These are phyloP conservation scores for Serrognathus titanus DNA, from an alignment of 2,888 invertebrate genomes.

Conservation along the genomic window DNA sequence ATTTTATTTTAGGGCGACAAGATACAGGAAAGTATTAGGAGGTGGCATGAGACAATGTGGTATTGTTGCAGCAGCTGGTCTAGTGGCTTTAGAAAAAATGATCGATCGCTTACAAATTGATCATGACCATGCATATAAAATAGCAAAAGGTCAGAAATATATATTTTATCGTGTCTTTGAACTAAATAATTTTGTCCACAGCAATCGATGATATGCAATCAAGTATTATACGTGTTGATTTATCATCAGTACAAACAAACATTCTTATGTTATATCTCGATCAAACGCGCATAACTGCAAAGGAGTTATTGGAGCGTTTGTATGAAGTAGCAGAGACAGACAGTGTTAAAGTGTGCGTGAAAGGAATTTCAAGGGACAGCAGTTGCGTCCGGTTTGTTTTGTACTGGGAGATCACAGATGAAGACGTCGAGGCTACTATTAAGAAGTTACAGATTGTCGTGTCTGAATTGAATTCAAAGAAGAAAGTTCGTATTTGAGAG, in stretches of 20 bases:
- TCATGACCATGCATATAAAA: slow-evolving; percentile 64
- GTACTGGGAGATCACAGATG: slow-evolving; percentile 67
- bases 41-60: slow-evolving; percentile 95
- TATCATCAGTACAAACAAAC: slow-evolving; percentile 65
- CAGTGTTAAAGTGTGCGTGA: slow-evolving; percentile 56
- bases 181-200: slow-evolving; percentile 34
- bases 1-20: slow-evolving; percentile 57
- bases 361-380: slow-evolving; percentile 58
- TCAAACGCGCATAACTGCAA: slow-evolving; percentile 53
- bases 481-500: too few relatives aligned
- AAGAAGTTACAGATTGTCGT: slow-evolving; percentile 70
- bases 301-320: slow-evolving; percentile 55
- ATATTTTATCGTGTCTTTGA: slow-evolving; percentile 5
- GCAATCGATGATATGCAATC: slow-evolving; percentile 61
- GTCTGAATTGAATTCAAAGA: slow-evolving; percentile 54
- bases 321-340: slow-evolving; percentile 48
- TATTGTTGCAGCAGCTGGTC: slow-evolving; percentile 83
- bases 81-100: slow-evolving; percentile 79
- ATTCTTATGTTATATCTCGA: slow-evolving; percentile 66
- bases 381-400: slow-evolving; percentile 65
- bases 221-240: slow-evolving; percentile 60
- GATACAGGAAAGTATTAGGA: slow-evolving; percentile 82
- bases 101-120: slow-evolving; percentile 69
- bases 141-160: slow-evolving; percentile 61
- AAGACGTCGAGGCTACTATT: slow-evolving; percentile 64